Conservation (phyloP, 2,113 vertebrate species). For the Centropristis striata region DNA sequence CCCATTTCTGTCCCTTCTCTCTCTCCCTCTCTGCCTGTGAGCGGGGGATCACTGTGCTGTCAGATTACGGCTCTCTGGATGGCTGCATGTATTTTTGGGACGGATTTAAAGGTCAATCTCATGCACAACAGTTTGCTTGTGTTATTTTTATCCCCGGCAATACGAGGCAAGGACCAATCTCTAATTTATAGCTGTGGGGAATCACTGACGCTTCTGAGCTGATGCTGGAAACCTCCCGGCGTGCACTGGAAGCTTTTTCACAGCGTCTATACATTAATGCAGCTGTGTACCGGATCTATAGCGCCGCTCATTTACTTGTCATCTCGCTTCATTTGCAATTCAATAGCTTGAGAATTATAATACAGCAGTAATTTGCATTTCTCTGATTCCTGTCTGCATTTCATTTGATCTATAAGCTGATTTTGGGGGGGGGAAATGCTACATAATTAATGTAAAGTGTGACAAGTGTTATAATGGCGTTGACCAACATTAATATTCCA, state of each 20-base stretch:
- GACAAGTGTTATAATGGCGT: background rate
- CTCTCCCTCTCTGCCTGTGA: conserved; percentile 11
- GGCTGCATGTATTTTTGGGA: conserved; percentile 67
- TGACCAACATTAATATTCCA: too few relatives aligned
- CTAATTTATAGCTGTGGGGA: conserved; percentile 44
- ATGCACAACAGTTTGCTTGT: conserved; percentile 60
- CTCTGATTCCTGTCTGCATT: background rate
- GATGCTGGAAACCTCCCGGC: conserved; percentile 5
- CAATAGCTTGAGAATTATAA: background rate
- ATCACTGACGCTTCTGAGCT: conserved; percentile 18
- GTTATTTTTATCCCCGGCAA: conserved; percentile 65
- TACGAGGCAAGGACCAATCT: conserved; percentile 27
- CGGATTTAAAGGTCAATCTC: conserved; percentile 75
- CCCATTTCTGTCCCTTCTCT: conserved; percentile 23
- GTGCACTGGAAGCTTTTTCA: background rate
- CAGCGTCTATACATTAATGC: background rate
- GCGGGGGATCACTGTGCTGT: conserved; percentile 59
- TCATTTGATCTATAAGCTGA: conserved; percentile 18
- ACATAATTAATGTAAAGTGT: background rate
- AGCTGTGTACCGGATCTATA: background rate
- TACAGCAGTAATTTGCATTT: background rate
- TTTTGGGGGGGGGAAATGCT: background rate
- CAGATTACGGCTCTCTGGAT: conserved; percentile 64
- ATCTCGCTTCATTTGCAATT: background rate
- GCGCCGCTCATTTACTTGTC: background rate